phyloP scores from a whole-genome alignment of 2,888 invertebrate genomes.

The Didymodactylos carnosus region DNA sequence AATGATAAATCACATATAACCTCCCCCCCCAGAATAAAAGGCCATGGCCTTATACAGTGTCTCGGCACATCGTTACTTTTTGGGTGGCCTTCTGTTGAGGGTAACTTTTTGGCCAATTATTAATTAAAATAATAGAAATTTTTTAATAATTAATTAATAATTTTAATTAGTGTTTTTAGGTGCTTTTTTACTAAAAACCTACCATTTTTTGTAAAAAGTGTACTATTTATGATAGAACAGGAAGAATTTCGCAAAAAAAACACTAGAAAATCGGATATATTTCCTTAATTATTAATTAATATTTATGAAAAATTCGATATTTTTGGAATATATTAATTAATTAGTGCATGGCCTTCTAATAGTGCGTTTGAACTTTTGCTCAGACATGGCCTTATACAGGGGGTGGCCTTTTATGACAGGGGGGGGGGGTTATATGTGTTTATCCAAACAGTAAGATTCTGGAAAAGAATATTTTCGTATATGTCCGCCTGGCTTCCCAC shows the following conservation, averaged over 20 bases:
- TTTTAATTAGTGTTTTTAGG: no score
- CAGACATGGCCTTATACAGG: background rate
- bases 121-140: background rate
- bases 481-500: no score
- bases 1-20: no score
- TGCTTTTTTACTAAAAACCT: background rate
- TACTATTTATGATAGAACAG: background rate
- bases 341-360: background rate
- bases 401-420: background rate
- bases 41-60: background rate
- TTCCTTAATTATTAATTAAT: background rate
- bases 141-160: background rate
- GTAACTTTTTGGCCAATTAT: background rate
- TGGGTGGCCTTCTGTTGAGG: background rate
- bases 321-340: background rate
- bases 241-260: background rate
- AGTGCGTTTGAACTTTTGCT: background rate
- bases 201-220: background rate
- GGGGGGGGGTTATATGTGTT: no score
- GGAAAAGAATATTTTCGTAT: no score
- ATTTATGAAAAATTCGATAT: background rate
- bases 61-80: background rate
- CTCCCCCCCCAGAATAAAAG: background rate
- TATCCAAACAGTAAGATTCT: no score
- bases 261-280: background rate